Base-by-base conservation (phyloP, 2,888 invertebrate genomes). In the Callinectes sapidus region DNA sequence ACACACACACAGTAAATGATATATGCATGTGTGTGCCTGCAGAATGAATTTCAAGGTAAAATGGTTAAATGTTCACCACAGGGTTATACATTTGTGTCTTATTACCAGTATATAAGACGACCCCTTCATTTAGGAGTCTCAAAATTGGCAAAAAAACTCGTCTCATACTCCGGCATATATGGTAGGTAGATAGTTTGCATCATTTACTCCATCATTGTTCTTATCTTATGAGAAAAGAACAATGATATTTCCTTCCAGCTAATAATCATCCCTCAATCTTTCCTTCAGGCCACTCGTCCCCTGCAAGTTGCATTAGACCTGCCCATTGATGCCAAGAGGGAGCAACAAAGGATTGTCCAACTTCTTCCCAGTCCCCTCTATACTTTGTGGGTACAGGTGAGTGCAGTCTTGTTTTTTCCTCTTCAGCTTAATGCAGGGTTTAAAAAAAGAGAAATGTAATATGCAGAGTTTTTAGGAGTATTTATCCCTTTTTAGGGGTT, bases 371-470 rank as follows among this genome's bases (percentile, higher is more conserved):
- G 92, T 87, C 94, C 94, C 14, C 92, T 94, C n/a, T 94, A 94
- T 87, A 94, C 94, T 18, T 93, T 94, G 35, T 94, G 94, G 94
- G 93, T 94, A 18, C 94, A 94, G 94, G 94, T 94, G 18, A 81
- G 81, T 81, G 23, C 23, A 89, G 32, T 5, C 28, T n/a, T 61
- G 28, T n/a, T 61, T 28, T 71, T 71, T 28, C 28, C 3, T 71
- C 10, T 28, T 13, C 71, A 86, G n/a, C 77, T 23, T 32, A 28
- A 10, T 77, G n/a, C 32, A 28, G 32, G 28, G 18, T n/a, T 77
- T 23, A 77, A 28, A 18, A 28, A 10, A 77, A 77, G n/a, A 77
- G 23, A 77, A 77, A 28, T 1, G 23, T 0, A 48, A 48, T 8
- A 48, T 8, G 23, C 77, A 3, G 28, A 10, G 13, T 18, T 71